phyloP scores from a whole-genome alignment of 2,888 invertebrate genomes.

The Tenthredo livida region DNA sequence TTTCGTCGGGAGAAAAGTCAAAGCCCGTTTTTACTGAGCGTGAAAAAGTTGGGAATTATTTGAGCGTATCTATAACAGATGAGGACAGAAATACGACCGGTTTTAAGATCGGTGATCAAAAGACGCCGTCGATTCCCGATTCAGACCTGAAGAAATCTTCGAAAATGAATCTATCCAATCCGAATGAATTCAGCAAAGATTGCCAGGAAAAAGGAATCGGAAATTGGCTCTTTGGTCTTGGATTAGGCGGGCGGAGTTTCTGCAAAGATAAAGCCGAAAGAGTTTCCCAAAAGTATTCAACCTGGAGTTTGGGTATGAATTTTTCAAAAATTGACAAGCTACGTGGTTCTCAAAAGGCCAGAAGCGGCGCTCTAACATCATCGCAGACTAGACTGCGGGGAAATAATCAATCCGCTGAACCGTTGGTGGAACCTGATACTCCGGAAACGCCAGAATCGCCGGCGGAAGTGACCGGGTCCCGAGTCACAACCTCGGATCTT shows the following conservation, averaged over 20 bases:
- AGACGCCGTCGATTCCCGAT: background rate
- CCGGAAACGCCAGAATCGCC: constrained; percentile 61
- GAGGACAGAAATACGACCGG: background rate
- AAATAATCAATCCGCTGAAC: constrained; percentile 59
- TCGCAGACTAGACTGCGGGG: constrained; percentile 45
- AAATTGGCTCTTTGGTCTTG: constrained; percentile 27
- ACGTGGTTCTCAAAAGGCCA: constrained; percentile 56
- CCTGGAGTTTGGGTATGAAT: background rate
- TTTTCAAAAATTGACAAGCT: constrained; percentile 58
- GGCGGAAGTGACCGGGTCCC: constrained; percentile 58
- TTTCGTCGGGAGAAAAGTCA: constrained; percentile 9
- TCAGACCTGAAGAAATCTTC: background rate
- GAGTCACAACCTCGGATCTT: constrained; percentile 62
- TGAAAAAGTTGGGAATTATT: constrained; percentile 4
- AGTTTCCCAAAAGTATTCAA: constrained; percentile 1
- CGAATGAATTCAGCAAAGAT: constrained; percentile 7
- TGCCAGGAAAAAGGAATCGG: constrained; percentile 34
- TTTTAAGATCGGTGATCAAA: constrained; percentile 16
- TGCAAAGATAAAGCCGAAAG: background rate
- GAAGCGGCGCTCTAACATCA: constrained; percentile 47
- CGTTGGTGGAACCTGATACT: constrained; percentile 60
- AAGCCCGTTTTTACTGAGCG: constrained; percentile 23
- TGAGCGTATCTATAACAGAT: background rate
- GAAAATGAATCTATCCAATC: constrained; percentile 19
- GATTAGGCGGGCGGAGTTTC: constrained; percentile 1